These are phyloP conservation scores for Bombyx mori DNA, from an alignment of 1,140 invertebrate species.

Conservation along the genomic window DNA sequence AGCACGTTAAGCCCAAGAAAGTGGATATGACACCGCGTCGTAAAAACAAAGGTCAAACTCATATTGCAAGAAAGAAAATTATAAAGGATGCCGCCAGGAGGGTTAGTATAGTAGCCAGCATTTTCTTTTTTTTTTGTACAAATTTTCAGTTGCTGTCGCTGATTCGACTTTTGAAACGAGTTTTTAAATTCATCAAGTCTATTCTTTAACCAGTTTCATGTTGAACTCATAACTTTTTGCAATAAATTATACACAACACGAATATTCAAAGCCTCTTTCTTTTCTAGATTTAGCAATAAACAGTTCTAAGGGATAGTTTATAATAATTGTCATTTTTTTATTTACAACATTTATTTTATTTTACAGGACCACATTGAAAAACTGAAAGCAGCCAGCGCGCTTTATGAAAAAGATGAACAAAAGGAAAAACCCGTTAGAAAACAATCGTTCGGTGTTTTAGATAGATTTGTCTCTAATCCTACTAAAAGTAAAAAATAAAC, in stretches of 20 bases:
- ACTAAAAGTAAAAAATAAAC: conserved; percentile 52
- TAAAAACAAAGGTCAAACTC: conserved; percentile 84
- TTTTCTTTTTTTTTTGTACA: not conserved
- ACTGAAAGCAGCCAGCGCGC: conserved; percentile 43
- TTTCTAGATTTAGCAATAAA: too few relatives aligned
- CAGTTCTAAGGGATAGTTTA: too few relatives aligned
- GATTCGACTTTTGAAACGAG: too few relatives aligned
- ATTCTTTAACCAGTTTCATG: too few relatives aligned
- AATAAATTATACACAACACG: too few relatives aligned
- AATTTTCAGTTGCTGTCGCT: too few relatives aligned
- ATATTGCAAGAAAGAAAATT: conserved; percentile 85
- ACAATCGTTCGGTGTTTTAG: conserved; percentile 74
- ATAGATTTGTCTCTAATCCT: conserved; percentile 74
- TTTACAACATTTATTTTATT: conserved; percentile 7
- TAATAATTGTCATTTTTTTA: too few relatives aligned
- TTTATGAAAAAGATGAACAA: conserved; percentile 31
- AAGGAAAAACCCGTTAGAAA: conserved; percentile 24
- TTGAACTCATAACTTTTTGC: too few relatives aligned
- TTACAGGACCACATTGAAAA: conserved; percentile 75
- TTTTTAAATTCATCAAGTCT: too few relatives aligned
- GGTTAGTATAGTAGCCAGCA: conserved; percentile 38
- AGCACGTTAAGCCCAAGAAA: conserved; percentile 84
- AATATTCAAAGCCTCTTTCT: too few relatives aligned
- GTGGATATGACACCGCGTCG: conserved; percentile 82
- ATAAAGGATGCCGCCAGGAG: conserved; percentile 78